Percentiles rank a stretch among this genome's conserved stretches.
Evolutionary conservation across 2,797 vertebrate species (phyloP).

Genomic region (Sebastes oblongus): DNA sequence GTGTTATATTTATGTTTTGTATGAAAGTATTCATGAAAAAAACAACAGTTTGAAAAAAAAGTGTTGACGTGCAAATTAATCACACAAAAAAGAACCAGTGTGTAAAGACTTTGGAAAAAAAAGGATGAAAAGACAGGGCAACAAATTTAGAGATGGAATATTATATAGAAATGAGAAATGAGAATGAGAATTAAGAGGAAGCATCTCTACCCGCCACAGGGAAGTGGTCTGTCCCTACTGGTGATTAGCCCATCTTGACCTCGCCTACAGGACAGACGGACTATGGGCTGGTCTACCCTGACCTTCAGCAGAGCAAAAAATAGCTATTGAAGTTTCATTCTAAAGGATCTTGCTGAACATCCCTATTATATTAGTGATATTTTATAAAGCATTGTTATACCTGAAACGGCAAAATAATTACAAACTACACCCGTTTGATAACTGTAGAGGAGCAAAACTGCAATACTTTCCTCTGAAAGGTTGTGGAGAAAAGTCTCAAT

Average conservation of each 20-base stretch:
- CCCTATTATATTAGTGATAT: background rate
- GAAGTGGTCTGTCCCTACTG: constrained; percentile 12
- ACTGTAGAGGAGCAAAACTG: too few species aligned
- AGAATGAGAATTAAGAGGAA: constrained; percentile 39
- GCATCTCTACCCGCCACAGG: background rate
- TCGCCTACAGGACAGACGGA: background rate
- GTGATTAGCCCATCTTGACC: background rate
- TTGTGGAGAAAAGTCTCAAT: too few species aligned
- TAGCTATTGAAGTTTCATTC: background rate
- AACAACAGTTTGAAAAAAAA: background rate
- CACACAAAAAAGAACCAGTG: background rate
- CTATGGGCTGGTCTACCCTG: background rate
- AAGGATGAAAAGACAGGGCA: fast-evolving
- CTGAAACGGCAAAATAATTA: background rate
- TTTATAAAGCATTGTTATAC: background rate
- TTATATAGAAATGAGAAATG: background rate
- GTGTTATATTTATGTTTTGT: too few species aligned
- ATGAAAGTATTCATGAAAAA: too few species aligned
- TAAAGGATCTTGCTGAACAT: background rate
- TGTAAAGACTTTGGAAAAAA: background rate
- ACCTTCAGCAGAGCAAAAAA: background rate
- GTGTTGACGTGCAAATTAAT: background rate
- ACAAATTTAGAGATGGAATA: background rate
- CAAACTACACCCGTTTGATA: too few species aligned
- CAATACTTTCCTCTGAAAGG: too few species aligned